Conservation (phyloP, 2,888 invertebrate species). For the Palloptera scutellata region DNA sequence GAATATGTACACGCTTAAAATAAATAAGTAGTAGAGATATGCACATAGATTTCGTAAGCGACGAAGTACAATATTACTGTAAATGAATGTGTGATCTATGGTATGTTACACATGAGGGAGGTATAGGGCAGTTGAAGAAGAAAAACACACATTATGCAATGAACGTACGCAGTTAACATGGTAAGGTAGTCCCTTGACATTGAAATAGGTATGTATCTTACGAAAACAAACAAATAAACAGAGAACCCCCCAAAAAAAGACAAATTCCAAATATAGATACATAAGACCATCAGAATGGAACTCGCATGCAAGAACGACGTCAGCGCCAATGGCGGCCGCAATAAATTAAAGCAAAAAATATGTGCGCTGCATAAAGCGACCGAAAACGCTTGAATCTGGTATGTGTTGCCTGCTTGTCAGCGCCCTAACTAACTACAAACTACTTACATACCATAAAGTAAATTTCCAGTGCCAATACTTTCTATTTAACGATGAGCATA, state of each 20-base stretch:
- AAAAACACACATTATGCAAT: neutral
- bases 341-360: neutral
- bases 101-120: neutral
- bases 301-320: neutral
- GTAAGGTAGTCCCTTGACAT: slow-evolving; percentile 35
- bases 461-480: no score
- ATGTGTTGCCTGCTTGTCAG: no score
- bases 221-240: neutral
- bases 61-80: no score
- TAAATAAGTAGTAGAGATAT: no score
- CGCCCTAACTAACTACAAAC: no score
- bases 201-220: slow-evolving; percentile 17
- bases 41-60: no score
- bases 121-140: neutral
- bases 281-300: slow-evolving; percentile 7
- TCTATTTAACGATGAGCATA: no score
- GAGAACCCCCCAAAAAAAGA: slow-evolving; percentile 16
- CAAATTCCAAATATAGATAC: slow-evolving; percentile 23
- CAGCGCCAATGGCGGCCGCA: neutral
- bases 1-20: no score
- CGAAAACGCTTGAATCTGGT: slow-evolving; percentile 23
- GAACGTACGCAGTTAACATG: neutral
- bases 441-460: no score
- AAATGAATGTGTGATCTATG: neutral
- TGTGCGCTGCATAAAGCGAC: slow-evolving; percentile 12